These are phyloP conservation scores for Poicephalus gulielmi DNA, from an alignment of 2,113 vertebrate species.

Conservation along the genomic window DNA sequence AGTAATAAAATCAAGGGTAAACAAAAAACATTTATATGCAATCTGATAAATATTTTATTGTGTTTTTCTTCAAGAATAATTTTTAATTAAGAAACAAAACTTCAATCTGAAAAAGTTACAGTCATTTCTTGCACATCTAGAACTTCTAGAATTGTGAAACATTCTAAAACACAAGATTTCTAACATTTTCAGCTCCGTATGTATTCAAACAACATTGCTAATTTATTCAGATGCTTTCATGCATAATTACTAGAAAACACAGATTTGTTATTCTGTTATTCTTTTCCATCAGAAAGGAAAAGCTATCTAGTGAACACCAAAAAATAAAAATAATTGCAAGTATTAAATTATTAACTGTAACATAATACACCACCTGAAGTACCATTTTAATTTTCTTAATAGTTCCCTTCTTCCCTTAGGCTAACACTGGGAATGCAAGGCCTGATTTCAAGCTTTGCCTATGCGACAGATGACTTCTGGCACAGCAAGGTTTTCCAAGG, in stretches of 20 bases:
- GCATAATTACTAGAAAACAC: constrained; percentile 48
- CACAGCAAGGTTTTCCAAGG: background rate
- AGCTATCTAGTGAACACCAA: background rate
- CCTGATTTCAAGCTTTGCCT: constrained; percentile 15
- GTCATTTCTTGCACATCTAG: background rate
- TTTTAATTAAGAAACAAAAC: constrained; percentile 1
- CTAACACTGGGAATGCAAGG: background rate
- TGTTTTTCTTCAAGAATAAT: background rate
- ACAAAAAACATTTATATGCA: background rate
- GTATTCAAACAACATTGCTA: constrained; percentile 5
- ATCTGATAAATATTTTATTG: background rate
- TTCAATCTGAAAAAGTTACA: background rate
- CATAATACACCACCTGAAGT: background rate
- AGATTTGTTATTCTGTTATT: constrained; percentile 27
- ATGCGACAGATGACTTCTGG: constrained; percentile 4
- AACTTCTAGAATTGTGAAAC: background rate
- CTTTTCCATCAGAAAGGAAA: background rate
- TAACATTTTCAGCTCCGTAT: constrained; percentile 14
- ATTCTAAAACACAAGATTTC: background rate
- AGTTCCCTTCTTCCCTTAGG: background rate
- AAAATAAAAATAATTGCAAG: constrained; percentile 3
- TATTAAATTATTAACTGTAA: constrained; percentile 4
- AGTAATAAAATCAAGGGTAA: background rate
- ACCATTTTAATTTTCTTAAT: background rate
- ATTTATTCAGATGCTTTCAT: constrained; percentile 37